Evolutionary conservation across 2,888 invertebrate species (phyloP).

Genomic region (Pterostichus madidus): DNA sequence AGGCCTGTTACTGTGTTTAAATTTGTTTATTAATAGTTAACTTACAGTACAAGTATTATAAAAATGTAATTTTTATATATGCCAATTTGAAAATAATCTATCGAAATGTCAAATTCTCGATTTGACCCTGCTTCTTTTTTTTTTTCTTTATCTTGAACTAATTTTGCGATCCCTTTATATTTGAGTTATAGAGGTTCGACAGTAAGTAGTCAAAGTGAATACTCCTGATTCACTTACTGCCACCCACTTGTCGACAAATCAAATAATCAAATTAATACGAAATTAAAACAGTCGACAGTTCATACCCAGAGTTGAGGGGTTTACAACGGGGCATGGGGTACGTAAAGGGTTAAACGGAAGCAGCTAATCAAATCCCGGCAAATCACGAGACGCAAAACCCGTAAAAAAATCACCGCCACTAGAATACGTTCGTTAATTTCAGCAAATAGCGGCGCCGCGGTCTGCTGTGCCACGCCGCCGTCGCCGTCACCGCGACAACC

Average conservation of each 20-base stretch:
- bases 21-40: no score
- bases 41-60: no score
- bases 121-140: no score
- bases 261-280: constrained; percentile 9
- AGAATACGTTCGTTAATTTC: constrained; percentile 66
- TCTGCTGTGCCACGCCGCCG: background rate
- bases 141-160: no score
- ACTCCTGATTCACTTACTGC: background rate
- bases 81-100: no score
- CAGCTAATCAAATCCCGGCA: constrained; percentile 63
- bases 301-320: background rate
- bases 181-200: no score
- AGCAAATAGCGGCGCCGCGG: constrained; percentile 61
- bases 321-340: background rate
- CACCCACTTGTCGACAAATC: constrained; percentile 18
- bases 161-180: no score
- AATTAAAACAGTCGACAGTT: constrained; percentile 44
- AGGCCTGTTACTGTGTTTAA: no score
- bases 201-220: no score
- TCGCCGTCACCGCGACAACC: constrained; percentile 23
- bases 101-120: no score
- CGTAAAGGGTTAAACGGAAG: constrained; percentile 60
- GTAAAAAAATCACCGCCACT: constrained; percentile 54
- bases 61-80: no score
- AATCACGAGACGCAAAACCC: constrained; percentile 57